Conservation (phyloP, 2,797 vertebrate genomes). For the Monodelphis domestica region DNA sequence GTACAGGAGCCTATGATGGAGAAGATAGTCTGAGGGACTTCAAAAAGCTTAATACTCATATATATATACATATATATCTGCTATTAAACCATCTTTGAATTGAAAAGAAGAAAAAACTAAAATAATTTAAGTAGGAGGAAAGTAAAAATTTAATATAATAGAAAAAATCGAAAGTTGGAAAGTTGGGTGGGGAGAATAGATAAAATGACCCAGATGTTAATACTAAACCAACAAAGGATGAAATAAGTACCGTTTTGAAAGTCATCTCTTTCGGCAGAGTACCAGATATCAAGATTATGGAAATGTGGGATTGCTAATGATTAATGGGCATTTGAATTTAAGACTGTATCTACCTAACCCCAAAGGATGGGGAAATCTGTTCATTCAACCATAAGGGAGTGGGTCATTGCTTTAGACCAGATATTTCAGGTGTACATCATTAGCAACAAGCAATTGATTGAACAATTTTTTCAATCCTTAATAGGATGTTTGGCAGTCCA, state of each 20-base stretch:
- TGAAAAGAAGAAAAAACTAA: neutral
- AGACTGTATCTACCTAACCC: neutral
- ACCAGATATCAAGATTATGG: neutral
- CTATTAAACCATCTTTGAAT: neutral
- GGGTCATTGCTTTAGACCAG: neutral
- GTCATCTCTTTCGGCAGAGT: neutral
- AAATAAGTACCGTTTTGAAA: neutral
- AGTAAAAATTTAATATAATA: slow-evolving; percentile 3
- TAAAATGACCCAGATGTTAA: neutral
- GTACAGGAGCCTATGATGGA: neutral
- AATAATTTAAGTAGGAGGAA: slow-evolving; percentile 16
- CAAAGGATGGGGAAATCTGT: neutral
- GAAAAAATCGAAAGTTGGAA: slow-evolving; percentile 3
- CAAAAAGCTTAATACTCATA: neutral
- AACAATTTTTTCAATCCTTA: neutral
- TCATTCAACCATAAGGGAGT: neutral
- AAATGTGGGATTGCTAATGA: neutral
- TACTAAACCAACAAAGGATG: neutral
- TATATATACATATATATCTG: no score
- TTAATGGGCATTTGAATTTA: neutral
- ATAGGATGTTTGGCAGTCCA: neutral
- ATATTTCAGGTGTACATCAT: neutral
- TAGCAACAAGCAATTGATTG: neutral
- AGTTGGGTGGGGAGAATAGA: neutral
- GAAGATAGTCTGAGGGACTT: rapidly evolving